Evolutionary conservation across 2,113 vertebrate genomes (phyloP).

Genomic region (Lepus europaeus): DNA sequence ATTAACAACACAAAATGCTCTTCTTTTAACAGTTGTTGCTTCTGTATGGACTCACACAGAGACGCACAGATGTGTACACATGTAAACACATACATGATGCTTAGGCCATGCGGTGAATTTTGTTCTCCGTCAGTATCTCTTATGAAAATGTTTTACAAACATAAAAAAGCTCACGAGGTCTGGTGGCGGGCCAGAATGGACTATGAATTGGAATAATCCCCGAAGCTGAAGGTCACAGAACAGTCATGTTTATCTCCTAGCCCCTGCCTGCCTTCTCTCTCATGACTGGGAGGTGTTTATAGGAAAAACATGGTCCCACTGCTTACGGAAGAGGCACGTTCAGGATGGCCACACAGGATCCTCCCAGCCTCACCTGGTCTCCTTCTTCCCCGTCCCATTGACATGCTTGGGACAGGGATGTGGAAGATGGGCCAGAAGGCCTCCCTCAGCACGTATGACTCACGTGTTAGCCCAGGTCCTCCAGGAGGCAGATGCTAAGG

Average conservation of each 20-base stretch:
- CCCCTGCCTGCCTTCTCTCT: not conserved
- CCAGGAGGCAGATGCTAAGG: not conserved
- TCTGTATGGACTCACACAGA: not conserved
- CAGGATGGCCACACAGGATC: not conserved
- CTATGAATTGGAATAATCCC: conserved; percentile 33
- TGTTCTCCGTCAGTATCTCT: not conserved
- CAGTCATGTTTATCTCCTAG: not conserved
- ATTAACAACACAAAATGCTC: conserved; percentile 15
- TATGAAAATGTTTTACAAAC: conserved; percentile 27
- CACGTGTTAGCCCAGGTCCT: not conserved
- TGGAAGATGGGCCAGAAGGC: not conserved
- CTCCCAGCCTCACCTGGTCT: not conserved
- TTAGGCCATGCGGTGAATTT: conserved; percentile 11
- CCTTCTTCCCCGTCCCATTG: not conserved
- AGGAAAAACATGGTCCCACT: not conserved
- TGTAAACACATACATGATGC: not conserved
- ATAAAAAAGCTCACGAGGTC: not conserved
- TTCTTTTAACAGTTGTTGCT: conserved; percentile 20
- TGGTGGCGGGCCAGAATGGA: not conserved
- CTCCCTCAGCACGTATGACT: not conserved
- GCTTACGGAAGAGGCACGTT: not conserved
- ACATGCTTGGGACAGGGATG: not conserved
- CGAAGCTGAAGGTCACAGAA: not conserved
- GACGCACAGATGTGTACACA: not conserved
- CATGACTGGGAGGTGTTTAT: not conserved